Base-by-base conservation (phyloP, 2,888 invertebrate species). In the Epirrhoe tristata region DNA sequence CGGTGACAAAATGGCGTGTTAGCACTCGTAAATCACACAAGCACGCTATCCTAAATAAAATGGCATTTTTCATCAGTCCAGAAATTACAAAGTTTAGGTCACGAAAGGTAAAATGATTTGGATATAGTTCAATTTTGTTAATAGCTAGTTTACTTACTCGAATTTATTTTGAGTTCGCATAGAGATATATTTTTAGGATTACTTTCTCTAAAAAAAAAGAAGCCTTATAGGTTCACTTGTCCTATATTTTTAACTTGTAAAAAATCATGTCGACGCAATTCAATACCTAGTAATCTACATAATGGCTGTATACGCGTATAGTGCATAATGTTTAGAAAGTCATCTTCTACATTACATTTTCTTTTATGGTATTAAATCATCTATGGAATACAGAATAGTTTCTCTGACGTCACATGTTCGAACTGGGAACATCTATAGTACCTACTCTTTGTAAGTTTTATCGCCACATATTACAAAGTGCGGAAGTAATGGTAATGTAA, bases 11-110 rank as follows among this genome's bases (percentile, higher is more conserved):
- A 58, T 58, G 36, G 48, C 53, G 24, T 39, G 56, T 56, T 63
- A 67, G 48, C 57, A 67, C 59, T 63, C 57, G 34, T 67, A 67
- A 63, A 63, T 67, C 56, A 64, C 53, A 53, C 48, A 58, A 63
- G 58, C n/a, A 31, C 32, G 43, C 17, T 43, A 34, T 34, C 34
- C 51, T 58, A 58, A 55, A 51, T 60, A 56, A 59, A 67, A 53
- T 31, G 0, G n/a, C 48, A 24, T 60, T 65, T 66, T 53, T 14
- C n/a, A 10, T n/a, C 24, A 34, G n/a, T 16, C 7, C 31, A 32
- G 14, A 57, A 31, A 57, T 57, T 32, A 14, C 31, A 43, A 43
- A 43, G 10, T 39, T 36, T 7, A 43, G 39, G 4, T 43, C 12
- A 10, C 0, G 24, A 24, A 24, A 24, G 24, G 24, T 43, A 10